These are phyloP conservation scores for Eleginops maclovinus DNA, from an alignment of 2,113 vertebrate genomes.

Conservation along the genomic window DNA sequence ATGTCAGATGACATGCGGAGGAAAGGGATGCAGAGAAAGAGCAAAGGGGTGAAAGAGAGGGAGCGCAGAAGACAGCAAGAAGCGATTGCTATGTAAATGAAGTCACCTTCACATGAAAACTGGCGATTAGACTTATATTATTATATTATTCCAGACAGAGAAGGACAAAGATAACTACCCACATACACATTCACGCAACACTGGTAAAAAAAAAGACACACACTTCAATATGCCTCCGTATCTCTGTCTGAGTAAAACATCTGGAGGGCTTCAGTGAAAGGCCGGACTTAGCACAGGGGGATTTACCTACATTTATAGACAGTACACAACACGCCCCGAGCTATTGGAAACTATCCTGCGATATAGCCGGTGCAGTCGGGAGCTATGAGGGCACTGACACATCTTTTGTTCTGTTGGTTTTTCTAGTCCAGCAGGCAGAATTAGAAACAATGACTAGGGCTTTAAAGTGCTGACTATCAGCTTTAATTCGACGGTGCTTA, in stretches of 20 bases:
- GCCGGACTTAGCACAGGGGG: constrained; percentile 38
- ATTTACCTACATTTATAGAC: constrained; percentile 55
- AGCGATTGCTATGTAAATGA: constrained; percentile 71
- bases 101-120: constrained; percentile 69
- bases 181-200: constrained; percentile 9
- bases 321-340: constrained; percentile 15
- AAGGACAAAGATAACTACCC: constrained; percentile 68
- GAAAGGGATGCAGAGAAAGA: constrained; percentile 32
- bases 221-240: constrained; percentile 29
- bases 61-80: constrained; percentile 20
- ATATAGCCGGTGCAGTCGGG: constrained; percentile 17
- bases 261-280: constrained; percentile 44
- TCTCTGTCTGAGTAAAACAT: constrained; percentile 58
- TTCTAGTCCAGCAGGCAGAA: not conserved
- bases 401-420: constrained; percentile 10
- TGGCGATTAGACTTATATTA: constrained; percentile 62
- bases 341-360: constrained; percentile 1
- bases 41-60: constrained; percentile 25
- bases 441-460: constrained; percentile 17
- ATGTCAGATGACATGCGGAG: constrained; percentile 41
- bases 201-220: constrained; percentile 24
- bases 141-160: constrained; percentile 65
- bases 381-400: constrained; percentile 24
- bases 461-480: constrained; percentile 17
- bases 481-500: constrained; percentile 2